A percentile compares a stretch with the other conserved stretches of the same genome.
Conservation (phyloP, 2,113 vertebrate species). For the Vulpes lagopus region DNA sequence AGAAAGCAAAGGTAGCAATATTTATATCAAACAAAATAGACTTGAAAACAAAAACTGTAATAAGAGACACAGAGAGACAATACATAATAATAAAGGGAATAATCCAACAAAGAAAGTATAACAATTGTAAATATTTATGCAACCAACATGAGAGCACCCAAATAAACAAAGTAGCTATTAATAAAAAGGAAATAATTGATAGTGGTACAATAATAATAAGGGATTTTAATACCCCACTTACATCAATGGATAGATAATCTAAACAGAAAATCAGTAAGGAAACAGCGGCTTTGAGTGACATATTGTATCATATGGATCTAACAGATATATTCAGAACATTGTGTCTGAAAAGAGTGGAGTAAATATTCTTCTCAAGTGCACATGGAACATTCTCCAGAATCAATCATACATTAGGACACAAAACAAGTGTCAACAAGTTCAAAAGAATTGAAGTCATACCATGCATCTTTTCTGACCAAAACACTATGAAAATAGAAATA, state of each 20-base stretch:
- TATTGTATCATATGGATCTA: background rate
- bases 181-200: background rate
- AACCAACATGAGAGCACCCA: background rate
- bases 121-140: background rate
- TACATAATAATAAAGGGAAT: background rate
- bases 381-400: background rate
- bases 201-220: background rate
- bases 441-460: background rate
- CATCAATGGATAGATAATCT: background rate
- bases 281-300: background rate
- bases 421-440: background rate
- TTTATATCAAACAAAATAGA: background rate
- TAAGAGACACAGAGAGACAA: background rate
- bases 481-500: background rate
- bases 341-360: background rate
- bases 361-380: background rate
- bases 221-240: background rate
- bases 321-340: background rate
- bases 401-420: background rate
- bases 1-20: background rate
- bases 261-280: background rate
- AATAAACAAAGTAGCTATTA: background rate
- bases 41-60: background rate
- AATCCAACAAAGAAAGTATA: background rate
- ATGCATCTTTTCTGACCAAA: background rate